These are phyloP conservation scores for Miltochrista miniata DNA, from an alignment of 2,888 invertebrate species.

Conservation along the genomic window DNA sequence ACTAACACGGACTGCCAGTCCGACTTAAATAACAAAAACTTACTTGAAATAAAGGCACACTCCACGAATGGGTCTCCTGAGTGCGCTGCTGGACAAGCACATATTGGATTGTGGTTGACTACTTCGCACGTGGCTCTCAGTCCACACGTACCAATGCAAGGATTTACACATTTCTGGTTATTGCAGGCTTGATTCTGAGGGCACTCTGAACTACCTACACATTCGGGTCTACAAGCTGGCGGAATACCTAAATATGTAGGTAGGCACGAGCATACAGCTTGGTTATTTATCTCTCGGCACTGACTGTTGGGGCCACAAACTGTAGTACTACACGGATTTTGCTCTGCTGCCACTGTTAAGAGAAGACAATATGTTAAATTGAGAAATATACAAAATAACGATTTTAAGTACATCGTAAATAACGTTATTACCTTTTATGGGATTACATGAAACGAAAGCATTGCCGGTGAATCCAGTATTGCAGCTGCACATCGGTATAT, in stretches of 20 bases:
- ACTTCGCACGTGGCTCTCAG: slow-evolving; percentile 85
- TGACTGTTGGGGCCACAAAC: slow-evolving; percentile 90
- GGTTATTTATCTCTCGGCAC: slow-evolving; percentile 85
- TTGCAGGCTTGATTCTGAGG: slow-evolving; percentile 87
- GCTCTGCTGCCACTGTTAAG: slow-evolving; percentile 50
- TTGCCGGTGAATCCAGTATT: slow-evolving; percentile 86
- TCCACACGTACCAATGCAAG: slow-evolving; percentile 89
- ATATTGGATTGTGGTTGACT: slow-evolving; percentile 89
- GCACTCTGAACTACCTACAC: slow-evolving; percentile 89
- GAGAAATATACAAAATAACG: background rate
- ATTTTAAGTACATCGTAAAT: background rate
- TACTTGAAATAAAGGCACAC: slow-evolving; percentile 71
- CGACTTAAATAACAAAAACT: slow-evolving; percentile 38
- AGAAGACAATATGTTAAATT: slow-evolving; percentile 11
- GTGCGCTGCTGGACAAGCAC: slow-evolving; percentile 86
- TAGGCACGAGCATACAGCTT: slow-evolving; percentile 89
- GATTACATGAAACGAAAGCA: slow-evolving; percentile 73
- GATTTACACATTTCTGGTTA: slow-evolving; percentile 88
- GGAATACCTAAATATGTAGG: slow-evolving; percentile 88
- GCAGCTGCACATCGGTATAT: slow-evolving; percentile 88
- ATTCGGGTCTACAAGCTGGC: slow-evolving; percentile 89
- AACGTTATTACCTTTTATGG: slow-evolving; percentile 78
- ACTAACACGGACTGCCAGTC: background rate
- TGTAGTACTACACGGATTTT: slow-evolving; percentile 87
- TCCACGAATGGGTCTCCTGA: slow-evolving; percentile 86